Conservation (phyloP, 2,797 vertebrate genomes). For the Eulemur coronatus region DNA sequence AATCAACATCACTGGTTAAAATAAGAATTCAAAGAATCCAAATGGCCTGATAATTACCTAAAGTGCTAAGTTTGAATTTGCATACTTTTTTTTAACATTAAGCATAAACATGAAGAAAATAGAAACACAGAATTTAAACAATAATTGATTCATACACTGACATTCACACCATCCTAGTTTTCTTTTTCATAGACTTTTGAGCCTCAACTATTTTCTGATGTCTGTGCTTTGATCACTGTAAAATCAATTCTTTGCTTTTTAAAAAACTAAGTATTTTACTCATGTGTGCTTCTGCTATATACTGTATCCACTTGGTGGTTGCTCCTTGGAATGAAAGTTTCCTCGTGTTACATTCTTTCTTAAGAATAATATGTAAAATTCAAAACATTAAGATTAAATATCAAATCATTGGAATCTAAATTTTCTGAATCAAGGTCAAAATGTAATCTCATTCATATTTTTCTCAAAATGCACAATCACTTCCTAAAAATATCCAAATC, state of each 20-base stretch:
- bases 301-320: not conserved
- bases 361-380: not conserved
- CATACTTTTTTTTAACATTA: not conserved
- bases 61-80: not conserved
- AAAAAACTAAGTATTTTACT: not conserved
- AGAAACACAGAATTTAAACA: not conserved
- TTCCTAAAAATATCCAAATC: not conserved
- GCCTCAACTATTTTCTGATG: not conserved
- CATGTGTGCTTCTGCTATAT: not conserved
- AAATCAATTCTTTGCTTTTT: not conserved
- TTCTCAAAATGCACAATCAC: not conserved
- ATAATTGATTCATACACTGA: not conserved
- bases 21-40: not conserved
- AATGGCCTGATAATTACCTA: not conserved
- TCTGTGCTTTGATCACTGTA: not conserved
- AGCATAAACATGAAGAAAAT: not conserved
- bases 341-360: not conserved
- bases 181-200: not conserved
- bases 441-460: not conserved
- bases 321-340: not conserved
- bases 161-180: not conserved
- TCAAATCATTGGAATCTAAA: constrained; percentile 26
- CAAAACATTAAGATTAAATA: not conserved
- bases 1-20: not conserved
- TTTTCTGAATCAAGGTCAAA: not conserved